Conservation (phyloP, 2,888 invertebrate species). For the Diarsia brunnea region DNA sequence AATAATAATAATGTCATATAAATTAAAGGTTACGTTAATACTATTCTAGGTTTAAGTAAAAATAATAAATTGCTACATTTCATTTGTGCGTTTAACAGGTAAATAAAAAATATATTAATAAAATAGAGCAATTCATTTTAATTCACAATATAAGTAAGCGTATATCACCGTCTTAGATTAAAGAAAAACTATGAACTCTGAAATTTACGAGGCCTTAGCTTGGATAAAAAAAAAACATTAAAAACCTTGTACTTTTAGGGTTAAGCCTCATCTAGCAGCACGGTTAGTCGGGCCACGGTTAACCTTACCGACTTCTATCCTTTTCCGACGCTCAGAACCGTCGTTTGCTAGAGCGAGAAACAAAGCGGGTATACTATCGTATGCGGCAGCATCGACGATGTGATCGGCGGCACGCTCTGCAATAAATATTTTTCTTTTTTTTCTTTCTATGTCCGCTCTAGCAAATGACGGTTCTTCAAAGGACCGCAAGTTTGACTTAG, state of each 20-base stretch:
- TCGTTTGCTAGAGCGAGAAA: not conserved
- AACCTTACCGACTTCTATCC: not conserved
- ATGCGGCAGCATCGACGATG: not conserved
- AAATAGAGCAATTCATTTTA: conserved; percentile 79
- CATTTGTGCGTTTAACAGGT: conserved; percentile 78
- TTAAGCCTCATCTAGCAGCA: not conserved
- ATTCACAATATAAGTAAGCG: conserved; percentile 73
- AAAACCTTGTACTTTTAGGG: not conserved
- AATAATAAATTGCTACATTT: conserved; percentile 82
- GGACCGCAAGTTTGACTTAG: not conserved
- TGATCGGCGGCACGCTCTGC: not conserved
- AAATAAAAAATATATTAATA: conserved; percentile 72
- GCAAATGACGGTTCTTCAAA: not conserved
- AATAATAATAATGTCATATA: conserved; percentile 71
- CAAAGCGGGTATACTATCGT: not conserved
- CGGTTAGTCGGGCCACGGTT: not conserved
- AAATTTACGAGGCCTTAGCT: conserved; percentile 9
- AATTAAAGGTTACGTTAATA: conserved; percentile 70
- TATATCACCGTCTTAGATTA: conserved; percentile 67
- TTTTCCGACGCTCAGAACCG: not conserved
- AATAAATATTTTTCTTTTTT: too few relatives aligned
- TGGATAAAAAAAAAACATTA: not conserved
- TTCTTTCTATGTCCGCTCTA: not conserved
- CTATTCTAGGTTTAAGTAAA: conserved; percentile 67
- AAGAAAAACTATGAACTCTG: conserved; percentile 48